phyloP scores from a whole-genome alignment of 2,797 vertebrate genomes.

The Peromyscus attwateri region DNA sequence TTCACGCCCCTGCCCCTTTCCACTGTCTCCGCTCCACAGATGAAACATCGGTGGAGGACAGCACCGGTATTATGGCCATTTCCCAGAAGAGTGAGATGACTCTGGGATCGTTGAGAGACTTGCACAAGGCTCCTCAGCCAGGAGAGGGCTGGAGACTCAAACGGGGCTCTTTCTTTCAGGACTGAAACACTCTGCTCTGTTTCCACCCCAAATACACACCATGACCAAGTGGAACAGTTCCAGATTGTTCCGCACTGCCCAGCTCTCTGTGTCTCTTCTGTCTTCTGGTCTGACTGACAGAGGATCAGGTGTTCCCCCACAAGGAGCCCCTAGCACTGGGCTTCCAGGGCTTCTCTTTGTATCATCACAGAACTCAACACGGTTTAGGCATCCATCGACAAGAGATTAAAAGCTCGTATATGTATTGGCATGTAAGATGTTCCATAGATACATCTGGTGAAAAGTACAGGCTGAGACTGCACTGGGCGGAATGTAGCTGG shows the following conservation, averaged over 20 bases:
- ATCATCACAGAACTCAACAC: not conserved
- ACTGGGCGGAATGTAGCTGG: accelerated
- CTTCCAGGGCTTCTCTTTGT: not conserved
- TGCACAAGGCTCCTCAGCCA: not conserved
- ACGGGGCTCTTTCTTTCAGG: not conserved
- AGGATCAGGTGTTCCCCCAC: not conserved
- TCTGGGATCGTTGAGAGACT: not conserved
- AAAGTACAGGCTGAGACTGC: not conserved
- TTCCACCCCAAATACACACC: not conserved
- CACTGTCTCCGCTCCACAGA: not conserved
- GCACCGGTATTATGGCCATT: not conserved
- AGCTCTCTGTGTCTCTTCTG: not conserved
- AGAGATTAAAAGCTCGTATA: not conserved
- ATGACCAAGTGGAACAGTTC: not conserved
- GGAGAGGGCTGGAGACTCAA: not conserved
- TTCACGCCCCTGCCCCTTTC: not conserved
- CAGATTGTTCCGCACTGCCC: not conserved
- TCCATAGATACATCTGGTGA: not conserved
- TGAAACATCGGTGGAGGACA: not conserved
- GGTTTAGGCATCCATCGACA: not conserved
- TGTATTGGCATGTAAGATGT: not conserved
- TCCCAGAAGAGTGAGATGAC: not conserved
- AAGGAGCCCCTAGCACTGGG: not conserved
- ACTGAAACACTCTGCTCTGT: not conserved
- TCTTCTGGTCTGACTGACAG: not conserved